Evolutionary conservation across 1,140 invertebrate genomes (phyloP).

Genomic region (Trialeurodes vaporariorum): DNA sequence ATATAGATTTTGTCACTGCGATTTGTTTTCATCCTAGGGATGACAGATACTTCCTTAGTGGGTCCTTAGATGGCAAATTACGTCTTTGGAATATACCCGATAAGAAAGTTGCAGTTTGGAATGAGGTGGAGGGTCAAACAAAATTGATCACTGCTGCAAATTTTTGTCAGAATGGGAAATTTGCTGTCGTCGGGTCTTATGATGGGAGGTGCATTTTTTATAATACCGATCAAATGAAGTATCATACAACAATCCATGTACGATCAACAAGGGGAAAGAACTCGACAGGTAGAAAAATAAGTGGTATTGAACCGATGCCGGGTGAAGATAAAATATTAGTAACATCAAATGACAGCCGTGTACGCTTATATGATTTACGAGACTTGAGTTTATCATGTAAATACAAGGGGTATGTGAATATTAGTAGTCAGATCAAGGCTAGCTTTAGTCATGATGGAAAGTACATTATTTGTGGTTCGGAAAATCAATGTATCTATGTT

Average conservation of each 20-base stretch:
- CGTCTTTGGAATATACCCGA: conserved; percentile 97
- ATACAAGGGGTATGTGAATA: conserved; percentile 86
- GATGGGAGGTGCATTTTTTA: conserved; percentile 98
- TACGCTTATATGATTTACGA: conserved; percentile 90
- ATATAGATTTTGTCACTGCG: conserved; percentile 97
- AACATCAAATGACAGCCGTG: conserved; percentile 95
- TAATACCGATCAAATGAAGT: conserved; percentile 93
- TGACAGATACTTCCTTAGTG: conserved; percentile 90
- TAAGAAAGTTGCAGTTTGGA: conserved; percentile 95
- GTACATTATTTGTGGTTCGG: conserved; percentile 94
- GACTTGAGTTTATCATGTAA: conserved; percentile 94
- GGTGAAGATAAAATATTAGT: conserved; percentile 95
- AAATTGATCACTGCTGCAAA: conserved; percentile 96
- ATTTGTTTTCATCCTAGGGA: conserved; percentile 96
- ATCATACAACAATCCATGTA: conserved; percentile 95
- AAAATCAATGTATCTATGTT: conserved; percentile 95
- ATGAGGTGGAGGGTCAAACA: conserved; percentile 85
- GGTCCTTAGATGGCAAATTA: conserved; percentile 92
- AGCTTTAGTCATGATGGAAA: conserved; percentile 93
- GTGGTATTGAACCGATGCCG: conserved; percentile 92
- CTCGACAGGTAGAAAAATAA: conserved; percentile 87
- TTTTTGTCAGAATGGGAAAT: conserved; percentile 95
- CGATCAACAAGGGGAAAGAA: conserved; percentile 89
- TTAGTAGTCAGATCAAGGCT: conserved; percentile 94
- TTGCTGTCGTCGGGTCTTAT: conserved; percentile 95